These are phyloP conservation scores for Hoplias malabaricus DNA, from an alignment of 2,113 vertebrate genomes.

Conservation along the genomic window DNA sequence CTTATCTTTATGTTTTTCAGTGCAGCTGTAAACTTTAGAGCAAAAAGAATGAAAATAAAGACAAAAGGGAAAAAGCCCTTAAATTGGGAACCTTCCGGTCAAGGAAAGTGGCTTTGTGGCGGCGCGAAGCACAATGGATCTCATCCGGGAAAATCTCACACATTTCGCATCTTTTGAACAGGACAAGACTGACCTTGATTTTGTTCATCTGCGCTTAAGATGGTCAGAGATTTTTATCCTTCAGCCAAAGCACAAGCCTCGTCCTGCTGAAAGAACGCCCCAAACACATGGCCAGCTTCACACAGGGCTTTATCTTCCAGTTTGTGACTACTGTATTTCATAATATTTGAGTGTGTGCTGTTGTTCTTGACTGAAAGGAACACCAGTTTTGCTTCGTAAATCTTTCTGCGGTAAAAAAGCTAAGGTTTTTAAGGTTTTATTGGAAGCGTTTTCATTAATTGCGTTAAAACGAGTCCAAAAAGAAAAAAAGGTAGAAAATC, in stretches of 20 bases:
- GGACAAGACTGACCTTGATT: slow-evolving; percentile 23
- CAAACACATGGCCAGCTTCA: neutral
- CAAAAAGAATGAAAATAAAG: neutral
- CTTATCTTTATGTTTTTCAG: too few species aligned
- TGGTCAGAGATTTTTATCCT: slow-evolving; percentile 3
- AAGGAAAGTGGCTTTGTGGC: slow-evolving; percentile 6
- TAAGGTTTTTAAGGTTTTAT: neutral
- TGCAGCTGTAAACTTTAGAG: too few species aligned
- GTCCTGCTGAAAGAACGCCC: neutral
- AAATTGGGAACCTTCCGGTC: neutral
- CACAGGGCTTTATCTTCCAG: neutral
- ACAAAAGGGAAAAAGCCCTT: neutral
- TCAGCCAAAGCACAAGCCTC: neutral
- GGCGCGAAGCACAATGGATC: slow-evolving; percentile 8
- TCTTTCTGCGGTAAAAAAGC: neutral
- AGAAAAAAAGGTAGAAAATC: slow-evolving; percentile 20
- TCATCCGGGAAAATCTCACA: slow-evolving; percentile 6
- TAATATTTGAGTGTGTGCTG: too few species aligned
- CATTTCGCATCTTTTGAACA: neutral
- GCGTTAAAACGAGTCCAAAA: neutral
- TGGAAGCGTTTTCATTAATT: neutral
- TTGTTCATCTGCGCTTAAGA: neutral
- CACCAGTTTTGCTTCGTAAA: neutral
- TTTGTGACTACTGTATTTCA: neutral
- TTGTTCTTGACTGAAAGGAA: too few species aligned